A percentile compares a stretch with the other conserved stretches of the same genome.
These are phyloP conservation scores for Holcopasites calliopsidis DNA, from an alignment of 1,140 invertebrate species.

Conservation along the genomic window DNA sequence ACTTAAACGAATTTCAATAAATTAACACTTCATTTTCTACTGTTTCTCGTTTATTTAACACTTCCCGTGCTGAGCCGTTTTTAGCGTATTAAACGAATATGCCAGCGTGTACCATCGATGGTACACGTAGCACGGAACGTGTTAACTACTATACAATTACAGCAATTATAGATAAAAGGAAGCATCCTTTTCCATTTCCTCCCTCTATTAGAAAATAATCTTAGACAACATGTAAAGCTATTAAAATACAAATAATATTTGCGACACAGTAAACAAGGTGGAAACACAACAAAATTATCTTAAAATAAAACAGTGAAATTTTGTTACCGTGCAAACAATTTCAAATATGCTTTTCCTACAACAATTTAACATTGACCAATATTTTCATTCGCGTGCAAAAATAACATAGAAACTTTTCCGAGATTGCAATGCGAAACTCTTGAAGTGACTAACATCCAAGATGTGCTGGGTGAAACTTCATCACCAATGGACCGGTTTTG, in stretches of 20 bases:
- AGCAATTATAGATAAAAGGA: not conserved
- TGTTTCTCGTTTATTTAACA: too few species aligned
- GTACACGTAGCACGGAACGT: too few species aligned
- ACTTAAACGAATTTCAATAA: too few species aligned
- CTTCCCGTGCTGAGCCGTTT: too few species aligned
- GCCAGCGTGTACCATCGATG: too few species aligned
- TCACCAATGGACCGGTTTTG: constrained; percentile 47
- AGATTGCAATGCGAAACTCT: constrained; percentile 18
- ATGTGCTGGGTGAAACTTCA: not conserved
- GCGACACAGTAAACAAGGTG: not conserved
- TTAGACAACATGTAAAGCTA: too few species aligned
- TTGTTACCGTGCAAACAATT: too few species aligned
- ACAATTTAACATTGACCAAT: not conserved
- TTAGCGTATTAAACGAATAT: too few species aligned
- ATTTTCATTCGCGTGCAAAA: not conserved
- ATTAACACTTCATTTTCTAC: too few species aligned
- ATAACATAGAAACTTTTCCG: constrained; percentile 3
- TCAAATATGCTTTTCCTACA: not conserved
- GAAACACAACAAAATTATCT: too few species aligned
- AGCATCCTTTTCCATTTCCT: not conserved
- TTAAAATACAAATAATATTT: not conserved
- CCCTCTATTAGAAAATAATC: not conserved
- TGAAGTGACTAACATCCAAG: constrained; percentile 7
- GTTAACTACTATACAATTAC: too few species aligned
- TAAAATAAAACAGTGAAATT: too few species aligned